Evolutionary conservation across 2,113 vertebrate species (phyloP).

Genomic region (Xerus inauris): DNA sequence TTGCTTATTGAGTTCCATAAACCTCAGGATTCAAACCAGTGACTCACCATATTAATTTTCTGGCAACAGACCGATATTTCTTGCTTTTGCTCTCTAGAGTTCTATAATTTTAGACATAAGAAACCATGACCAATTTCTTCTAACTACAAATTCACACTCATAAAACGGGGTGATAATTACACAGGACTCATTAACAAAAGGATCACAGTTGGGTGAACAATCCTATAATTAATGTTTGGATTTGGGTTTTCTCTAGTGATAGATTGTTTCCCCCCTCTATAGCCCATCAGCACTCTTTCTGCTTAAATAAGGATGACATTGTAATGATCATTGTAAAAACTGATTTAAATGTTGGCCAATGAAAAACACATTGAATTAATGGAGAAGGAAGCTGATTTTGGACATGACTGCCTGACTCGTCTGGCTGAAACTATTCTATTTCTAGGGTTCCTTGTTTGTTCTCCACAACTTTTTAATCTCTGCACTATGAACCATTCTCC

Average conservation of each 20-base stretch:
- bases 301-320: neutral
- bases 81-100: neutral
- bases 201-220: neutral
- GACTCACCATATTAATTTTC: conserved; percentile 40
- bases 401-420: neutral
- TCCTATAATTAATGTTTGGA: conserved; percentile 26
- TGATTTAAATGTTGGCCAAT: neutral
- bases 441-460: neutral
- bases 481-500: neutral
- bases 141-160: conserved; percentile 54
- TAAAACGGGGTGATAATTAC: conserved; percentile 41
- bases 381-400: neutral
- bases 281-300: neutral
- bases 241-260: neutral
- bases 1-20: neutral
- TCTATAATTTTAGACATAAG: conserved; percentile 24
- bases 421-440: too few relatives aligned
- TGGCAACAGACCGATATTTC: neutral
- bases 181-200: neutral
- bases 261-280: neutral
- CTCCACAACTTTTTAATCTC: neutral
- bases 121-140: conserved; percentile 10
- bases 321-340: conserved; percentile 19
- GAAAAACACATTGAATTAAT: neutral
- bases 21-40: conserved; percentile 1